Conservation (phyloP, 1,140 invertebrate species). For the Microplitis demolitor region DNA sequence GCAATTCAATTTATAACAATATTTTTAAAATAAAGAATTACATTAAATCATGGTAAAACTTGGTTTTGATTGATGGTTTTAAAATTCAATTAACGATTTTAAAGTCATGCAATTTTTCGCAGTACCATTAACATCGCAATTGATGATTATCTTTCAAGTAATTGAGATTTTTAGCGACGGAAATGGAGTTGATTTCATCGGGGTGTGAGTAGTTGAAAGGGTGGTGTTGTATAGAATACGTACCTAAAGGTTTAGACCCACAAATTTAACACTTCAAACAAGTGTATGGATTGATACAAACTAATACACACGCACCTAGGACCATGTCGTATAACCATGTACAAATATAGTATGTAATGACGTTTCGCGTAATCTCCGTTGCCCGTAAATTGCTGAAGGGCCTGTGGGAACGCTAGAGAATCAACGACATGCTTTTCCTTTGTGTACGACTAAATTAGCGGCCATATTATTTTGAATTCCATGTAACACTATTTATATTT, state of each 20-base stretch:
- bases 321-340: background rate
- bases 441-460: background rate
- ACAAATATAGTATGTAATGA: slow-evolving; percentile 6
- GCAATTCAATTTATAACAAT: no score
- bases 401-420: background rate
- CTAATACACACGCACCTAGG: background rate
- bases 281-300: background rate
- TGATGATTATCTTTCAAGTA: background rate
- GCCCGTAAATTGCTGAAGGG: slow-evolving; percentile 9
- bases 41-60: background rate
- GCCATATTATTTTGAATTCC: background rate
- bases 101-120: background rate
- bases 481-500: background rate
- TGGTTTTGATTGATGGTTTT: background rate
- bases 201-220: background rate
- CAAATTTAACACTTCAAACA: slow-evolving; percentile 8
- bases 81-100: background rate
- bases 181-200: background rate
- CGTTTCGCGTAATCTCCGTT: slow-evolving; percentile 23
- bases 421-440: background rate
- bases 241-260: background rate
- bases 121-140: background rate
- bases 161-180: background rate
- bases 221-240: background rate
- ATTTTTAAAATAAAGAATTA: no score